A percentile compares a stretch with the other conserved stretches of the same genome.
These are phyloP conservation scores for Geophilus truncorum DNA, from an alignment of 2,888 invertebrate genomes.

Conservation along the genomic window DNA sequence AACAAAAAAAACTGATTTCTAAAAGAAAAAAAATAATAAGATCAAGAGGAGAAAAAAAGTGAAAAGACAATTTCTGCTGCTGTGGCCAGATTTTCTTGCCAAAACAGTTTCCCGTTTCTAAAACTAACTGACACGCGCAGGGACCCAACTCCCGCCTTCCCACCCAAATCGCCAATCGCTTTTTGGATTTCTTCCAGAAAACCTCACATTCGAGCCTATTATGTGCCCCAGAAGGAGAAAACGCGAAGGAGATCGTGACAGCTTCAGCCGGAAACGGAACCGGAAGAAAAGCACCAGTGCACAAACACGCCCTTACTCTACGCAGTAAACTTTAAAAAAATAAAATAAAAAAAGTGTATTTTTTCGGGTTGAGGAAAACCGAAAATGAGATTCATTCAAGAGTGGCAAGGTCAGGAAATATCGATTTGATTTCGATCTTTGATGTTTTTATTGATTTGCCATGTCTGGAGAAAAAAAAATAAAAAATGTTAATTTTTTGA, in stretches of 20 bases:
- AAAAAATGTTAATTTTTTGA: no score
- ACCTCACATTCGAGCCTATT: background rate
- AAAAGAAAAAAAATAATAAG: background rate
- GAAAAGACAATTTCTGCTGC: constrained; percentile 23
- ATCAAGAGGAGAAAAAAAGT: background rate
- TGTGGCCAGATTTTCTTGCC: constrained; percentile 21
- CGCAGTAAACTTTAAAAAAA: background rate
- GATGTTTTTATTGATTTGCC: no score
- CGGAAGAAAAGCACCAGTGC: background rate
- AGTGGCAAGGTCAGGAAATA: background rate
- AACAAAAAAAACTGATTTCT: background rate
- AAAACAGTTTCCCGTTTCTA: background rate
- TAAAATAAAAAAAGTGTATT: background rate
- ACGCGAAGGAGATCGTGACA: background rate
- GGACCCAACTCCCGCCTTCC: background rate
- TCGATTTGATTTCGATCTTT: no score
- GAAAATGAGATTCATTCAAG: no score
- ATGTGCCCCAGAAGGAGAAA: background rate
- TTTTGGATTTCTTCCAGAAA: constrained; percentile 20
- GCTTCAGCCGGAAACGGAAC: constrained; percentile 20
- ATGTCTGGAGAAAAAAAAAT: no score
- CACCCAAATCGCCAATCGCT: constrained; percentile 21
- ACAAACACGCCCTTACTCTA: constrained; percentile 11
- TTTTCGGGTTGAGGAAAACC: no score
- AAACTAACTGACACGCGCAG: constrained; percentile 15